These are phyloP conservation scores for Coenobita brevimanus DNA, from an alignment of 1,140 invertebrate genomes.

Conservation along the genomic window DNA sequence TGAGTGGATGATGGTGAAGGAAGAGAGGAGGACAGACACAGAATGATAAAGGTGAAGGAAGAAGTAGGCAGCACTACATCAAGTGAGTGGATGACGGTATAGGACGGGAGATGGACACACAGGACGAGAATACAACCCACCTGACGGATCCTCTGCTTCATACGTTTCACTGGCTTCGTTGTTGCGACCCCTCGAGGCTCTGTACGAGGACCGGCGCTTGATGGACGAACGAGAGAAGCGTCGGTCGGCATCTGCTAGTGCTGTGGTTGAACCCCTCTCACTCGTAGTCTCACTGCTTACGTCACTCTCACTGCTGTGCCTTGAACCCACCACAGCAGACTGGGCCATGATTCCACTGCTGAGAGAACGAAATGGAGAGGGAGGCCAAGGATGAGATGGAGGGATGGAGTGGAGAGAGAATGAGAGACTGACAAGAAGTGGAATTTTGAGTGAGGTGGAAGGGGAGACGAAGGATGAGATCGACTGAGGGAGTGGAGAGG, in stretches of 20 bases:
- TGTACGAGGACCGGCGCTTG: constrained; percentile 69
- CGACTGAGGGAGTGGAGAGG: no score
- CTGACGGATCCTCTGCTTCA: constrained; percentile 55
- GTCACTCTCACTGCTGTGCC: constrained; percentile 75
- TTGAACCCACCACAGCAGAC: constrained; percentile 68
- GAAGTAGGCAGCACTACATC: no score
- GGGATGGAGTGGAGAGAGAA: no score
- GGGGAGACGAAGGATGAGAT: no score
- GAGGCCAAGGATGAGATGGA: no score
- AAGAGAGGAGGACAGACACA: no score
- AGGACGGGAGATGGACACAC: neutral
- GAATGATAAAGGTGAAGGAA: no score
- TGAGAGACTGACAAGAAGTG: no score
- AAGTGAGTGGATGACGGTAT: no score
- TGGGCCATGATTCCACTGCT: constrained; percentile 28
- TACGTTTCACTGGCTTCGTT: constrained; percentile 43
- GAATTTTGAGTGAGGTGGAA: no score
- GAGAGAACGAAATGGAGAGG: neutral
- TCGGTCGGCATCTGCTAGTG: constrained; percentile 71
- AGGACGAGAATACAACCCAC: neutral
- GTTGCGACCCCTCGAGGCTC: constrained; percentile 68
- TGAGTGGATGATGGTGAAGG: no score
- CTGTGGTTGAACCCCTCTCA: constrained; percentile 74
- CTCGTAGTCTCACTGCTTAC: constrained; percentile 75
- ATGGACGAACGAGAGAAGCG: constrained; percentile 54